Percentiles rank a stretch among this genome's conserved stretches.
phyloP scores from a whole-genome alignment of 2,113 vertebrate species.

The Notechis scutatus region DNA sequence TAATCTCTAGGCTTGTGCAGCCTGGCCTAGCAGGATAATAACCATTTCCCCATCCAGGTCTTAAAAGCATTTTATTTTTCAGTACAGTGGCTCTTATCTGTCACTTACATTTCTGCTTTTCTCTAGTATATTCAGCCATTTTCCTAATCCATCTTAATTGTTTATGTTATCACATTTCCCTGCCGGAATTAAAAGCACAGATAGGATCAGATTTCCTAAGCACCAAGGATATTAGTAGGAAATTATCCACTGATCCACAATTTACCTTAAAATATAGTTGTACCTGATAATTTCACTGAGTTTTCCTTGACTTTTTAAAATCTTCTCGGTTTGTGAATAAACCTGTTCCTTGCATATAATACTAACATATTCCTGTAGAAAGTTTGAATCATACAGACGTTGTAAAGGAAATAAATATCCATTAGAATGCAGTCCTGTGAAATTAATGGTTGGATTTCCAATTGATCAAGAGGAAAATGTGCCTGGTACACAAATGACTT shows the following conservation, averaged over 20 bases:
- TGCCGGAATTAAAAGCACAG: background rate
- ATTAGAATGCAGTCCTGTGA: background rate
- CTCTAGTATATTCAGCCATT: background rate
- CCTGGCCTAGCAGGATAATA: background rate
- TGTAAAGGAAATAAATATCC: background rate
- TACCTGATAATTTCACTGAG: no score
- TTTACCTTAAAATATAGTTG: background rate
- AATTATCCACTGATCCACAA: background rate
- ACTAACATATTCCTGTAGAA: background rate
- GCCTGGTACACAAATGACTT: background rate
- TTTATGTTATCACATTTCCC: background rate
- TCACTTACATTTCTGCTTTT: background rate
- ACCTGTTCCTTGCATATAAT: background rate
- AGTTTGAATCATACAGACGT: background rate
- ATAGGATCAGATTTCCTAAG: background rate
- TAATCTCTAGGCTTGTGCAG: background rate
- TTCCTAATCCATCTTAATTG: background rate
- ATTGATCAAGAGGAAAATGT: background rate
- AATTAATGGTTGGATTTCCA: background rate
- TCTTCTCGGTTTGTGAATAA: background rate
- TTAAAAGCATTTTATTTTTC: background rate
- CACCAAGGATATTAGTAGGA: background rate
- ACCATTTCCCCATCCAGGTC: background rate
- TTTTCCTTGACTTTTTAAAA: background rate
- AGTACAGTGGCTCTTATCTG: background rate